phyloP scores from a whole-genome alignment of 2,888 invertebrate species.

The Athrips mouffetella region DNA sequence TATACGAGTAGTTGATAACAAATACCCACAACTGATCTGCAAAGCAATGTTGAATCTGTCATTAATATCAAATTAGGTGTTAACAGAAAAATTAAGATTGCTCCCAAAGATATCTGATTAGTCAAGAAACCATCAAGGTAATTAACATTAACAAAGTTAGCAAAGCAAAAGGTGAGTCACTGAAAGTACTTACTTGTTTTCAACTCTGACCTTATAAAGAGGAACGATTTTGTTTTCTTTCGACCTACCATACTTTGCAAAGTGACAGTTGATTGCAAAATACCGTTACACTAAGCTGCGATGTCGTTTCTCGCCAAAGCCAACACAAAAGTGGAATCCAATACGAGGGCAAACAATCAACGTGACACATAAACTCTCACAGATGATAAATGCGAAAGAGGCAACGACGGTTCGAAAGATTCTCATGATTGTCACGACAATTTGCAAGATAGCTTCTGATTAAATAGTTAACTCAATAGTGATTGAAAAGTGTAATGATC shows the following conservation, averaged over 20 bases:
- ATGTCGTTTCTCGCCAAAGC: background rate
- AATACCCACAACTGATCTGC: background rate
- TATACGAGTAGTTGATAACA: too few species aligned
- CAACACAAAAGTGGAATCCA: slow-evolving; percentile 32
- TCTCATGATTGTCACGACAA: slow-evolving; percentile 58
- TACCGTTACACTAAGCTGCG: slow-evolving; percentile 15
- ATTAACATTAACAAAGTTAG: background rate
- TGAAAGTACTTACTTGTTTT: too few species aligned
- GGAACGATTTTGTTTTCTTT: too few species aligned
- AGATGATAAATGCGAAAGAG: slow-evolving; percentile 42
- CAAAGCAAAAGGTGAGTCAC: background rate
- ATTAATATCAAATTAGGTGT: too few species aligned
- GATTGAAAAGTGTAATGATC: slow-evolving; percentile 2
- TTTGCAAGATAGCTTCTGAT: slow-evolving; percentile 38
- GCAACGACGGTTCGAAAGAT: slow-evolving; percentile 46
- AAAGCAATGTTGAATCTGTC: background rate
- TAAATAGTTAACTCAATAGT: slow-evolving; percentile 1
- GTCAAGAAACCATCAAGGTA: background rate
- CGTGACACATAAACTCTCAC: slow-evolving; percentile 49
- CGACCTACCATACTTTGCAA: too few species aligned
- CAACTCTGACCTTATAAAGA: too few species aligned
- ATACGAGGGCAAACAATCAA: slow-evolving; percentile 39
- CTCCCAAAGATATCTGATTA: too few species aligned
- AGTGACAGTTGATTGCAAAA: too few species aligned
- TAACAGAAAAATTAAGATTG: too few species aligned